A percentile compares a stretch with the other conserved stretches of the same genome.
phyloP scores from a whole-genome alignment of 2,888 invertebrate genomes.

The Drosophila eohydei region DNA sequence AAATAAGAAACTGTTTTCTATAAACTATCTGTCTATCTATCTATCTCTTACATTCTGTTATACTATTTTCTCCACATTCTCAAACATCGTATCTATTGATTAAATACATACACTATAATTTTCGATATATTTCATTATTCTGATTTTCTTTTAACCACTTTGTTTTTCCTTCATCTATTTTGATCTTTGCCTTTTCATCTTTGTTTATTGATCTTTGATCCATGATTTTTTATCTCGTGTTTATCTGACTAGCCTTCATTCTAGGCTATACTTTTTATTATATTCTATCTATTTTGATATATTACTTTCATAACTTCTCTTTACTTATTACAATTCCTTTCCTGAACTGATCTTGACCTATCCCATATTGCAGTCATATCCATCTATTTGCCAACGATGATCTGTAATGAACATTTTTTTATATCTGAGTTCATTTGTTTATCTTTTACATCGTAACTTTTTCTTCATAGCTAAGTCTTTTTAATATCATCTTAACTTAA shows the following conservation, averaged over 20 bases:
- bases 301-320: neutral
- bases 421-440: neutral
- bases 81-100: conserved; percentile 10
- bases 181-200: neutral
- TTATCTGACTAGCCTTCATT: neutral
- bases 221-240: neutral
- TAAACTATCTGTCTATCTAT: conserved; percentile 17
- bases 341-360: neutral
- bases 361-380: neutral
- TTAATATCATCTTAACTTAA: neutral
- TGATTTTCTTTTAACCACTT: neutral
- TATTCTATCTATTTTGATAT: neutral
- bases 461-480: neutral
- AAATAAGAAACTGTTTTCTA: conserved; percentile 33
- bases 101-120: conserved; percentile 9
- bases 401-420: neutral
- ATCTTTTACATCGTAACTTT: no score
- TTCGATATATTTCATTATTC: neutral
- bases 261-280: neutral
- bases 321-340: neutral
- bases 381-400: neutral
- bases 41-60: conserved; percentile 9
- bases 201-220: neutral
- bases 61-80: neutral
- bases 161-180: neutral